Base-by-base conservation (phyloP, 1,140 invertebrate species). In the Zaprionus capensis region DNA sequence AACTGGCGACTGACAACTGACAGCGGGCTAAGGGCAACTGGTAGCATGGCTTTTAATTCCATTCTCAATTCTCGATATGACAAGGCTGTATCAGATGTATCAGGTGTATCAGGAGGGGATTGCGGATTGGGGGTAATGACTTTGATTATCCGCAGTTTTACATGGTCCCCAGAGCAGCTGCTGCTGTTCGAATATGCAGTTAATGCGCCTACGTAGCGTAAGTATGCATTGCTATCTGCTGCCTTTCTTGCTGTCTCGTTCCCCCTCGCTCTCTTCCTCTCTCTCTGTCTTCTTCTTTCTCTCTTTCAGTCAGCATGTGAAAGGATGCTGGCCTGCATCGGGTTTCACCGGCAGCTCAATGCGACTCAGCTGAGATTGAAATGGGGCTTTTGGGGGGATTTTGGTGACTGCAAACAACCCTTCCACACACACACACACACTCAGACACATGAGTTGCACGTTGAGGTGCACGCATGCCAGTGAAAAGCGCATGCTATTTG, bases 401-500 rank as follows among this genome's bases (percentile, higher is more conserved):
- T 77, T 26, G 61, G 75, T 67, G 71, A 61, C 64, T 44, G 75
- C 65, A 68, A 76, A 76, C 62, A 22, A 9, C 9, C 31, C 2
- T 9, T 31, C 9, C 15, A 56, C 56, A 70, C 31, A 63, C 38
- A 41, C 11, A 61, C 11, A 17, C 17, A 59, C 15, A 44, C 11
- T 38, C 1, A 20, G n/a, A 46, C 46, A 62, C 41, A 44, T 22
- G 9, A 51, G 46, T 12, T 51, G 46, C 46, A 24, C 4, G 46
- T 24, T 51, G 46, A 71, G 66, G 38, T 55, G 49, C 55, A 67
- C 64, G 78, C 57, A 73, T 70, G 64, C n/a, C 56, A 62, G 67
- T 72, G 80, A 80, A 88, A 87, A 88, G 83, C 71, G 81, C 83
- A 87, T 76, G 53, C 81, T 88, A 90, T 88, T 88, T 84, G 85